Base-by-base conservation (phyloP, 1,140 invertebrate species). In the Euborellia annulipes region DNA sequence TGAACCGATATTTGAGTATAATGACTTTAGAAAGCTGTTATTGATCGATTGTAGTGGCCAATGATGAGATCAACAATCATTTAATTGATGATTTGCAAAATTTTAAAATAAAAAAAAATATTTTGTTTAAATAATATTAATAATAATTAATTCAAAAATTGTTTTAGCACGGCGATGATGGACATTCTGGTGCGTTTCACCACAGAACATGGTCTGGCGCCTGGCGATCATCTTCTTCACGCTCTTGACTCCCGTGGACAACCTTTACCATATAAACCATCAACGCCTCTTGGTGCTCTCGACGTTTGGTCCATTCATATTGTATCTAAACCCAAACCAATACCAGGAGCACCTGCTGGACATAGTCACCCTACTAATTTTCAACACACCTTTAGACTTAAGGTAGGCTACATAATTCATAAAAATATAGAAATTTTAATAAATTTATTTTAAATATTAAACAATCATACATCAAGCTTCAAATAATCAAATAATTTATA, bases 81-180 rank as follows among this genome's bases (percentile, higher is more conserved):
- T 7, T 14, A 23, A 9, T 32, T 0, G 16, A 41, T 43, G 9
- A 1, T 42, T 11, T 41, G 36, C 2, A 7, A 8, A 20, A 1
- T n/a, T 3, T 9, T 36, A n/a, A 19, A 23, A 11, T 13, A 11
- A n/a, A 1, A 17, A 46, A 0, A 9, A 4, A 43, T 49, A 34
- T 50, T 50, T 43, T 46, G 41, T 41, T 32, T 7, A 47, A 2
- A 8, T 45, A 44, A 44, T 36, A 19, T 44, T 51, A 57, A 49
- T 36, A 38, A 6, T 46, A 64, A n/a, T n/a, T n/a, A n/a, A n/a
- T n/a, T n/a, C n/a, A n/a, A n/a, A n/a, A n/a, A n/a, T n/a, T 59
- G 54, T 67, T 69, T 46, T 65, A 85, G 82, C 56, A 83, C 78
- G 8, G 81, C 82, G 22, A 84, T 87, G 79, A 80, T 85, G 76